Conservation (phyloP, 2,797 vertebrate genomes). For the Sebastes kiyomatsui region DNA sequence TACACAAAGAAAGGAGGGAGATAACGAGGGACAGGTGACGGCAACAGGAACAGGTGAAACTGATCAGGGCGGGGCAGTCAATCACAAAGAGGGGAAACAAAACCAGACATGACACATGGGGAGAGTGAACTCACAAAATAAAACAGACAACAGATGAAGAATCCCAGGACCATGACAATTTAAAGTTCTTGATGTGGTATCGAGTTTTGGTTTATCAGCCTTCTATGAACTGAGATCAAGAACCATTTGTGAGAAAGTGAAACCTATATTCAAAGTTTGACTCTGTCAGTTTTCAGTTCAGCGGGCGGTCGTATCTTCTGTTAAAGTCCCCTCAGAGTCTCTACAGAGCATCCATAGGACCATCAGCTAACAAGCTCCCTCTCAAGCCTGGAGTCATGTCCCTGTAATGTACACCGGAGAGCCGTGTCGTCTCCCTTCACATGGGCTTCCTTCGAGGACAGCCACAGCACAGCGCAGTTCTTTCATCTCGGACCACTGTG, state of each 20-base stretch:
- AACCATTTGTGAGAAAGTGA: neutral
- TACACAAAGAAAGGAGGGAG: neutral
- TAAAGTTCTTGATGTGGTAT: neutral
- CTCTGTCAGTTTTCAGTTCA: slow-evolving; percentile 6
- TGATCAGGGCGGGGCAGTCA: neutral
- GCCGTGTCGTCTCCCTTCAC: neutral
- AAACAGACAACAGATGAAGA: neutral
- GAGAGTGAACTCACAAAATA: neutral
- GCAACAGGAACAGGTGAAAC: neutral
- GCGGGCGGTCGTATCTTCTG: neutral
- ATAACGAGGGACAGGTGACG: neutral
- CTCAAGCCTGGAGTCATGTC: slow-evolving; percentile 40
- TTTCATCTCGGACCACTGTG: slow-evolving; percentile 36
- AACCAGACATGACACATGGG: too few species aligned
- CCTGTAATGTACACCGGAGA: slow-evolving; percentile 39
- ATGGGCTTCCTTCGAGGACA: slow-evolving; percentile 37
- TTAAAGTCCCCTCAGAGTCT: slow-evolving; percentile 5
- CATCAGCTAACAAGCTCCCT: slow-evolving; percentile 49
- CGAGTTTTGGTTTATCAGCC: rapidly evolving
- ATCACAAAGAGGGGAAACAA: neutral
- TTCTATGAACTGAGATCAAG: neutral
- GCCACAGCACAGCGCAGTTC: slow-evolving; percentile 45
- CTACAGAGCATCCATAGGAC: slow-evolving; percentile 1
- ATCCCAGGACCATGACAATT: neutral
- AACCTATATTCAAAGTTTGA: slow-evolving; percentile 19